Percentiles rank a stretch among this genome's conserved stretches.
phyloP scores from a whole-genome alignment of 1,140 invertebrate genomes.

The Pogonognathellus flavescens region DNA sequence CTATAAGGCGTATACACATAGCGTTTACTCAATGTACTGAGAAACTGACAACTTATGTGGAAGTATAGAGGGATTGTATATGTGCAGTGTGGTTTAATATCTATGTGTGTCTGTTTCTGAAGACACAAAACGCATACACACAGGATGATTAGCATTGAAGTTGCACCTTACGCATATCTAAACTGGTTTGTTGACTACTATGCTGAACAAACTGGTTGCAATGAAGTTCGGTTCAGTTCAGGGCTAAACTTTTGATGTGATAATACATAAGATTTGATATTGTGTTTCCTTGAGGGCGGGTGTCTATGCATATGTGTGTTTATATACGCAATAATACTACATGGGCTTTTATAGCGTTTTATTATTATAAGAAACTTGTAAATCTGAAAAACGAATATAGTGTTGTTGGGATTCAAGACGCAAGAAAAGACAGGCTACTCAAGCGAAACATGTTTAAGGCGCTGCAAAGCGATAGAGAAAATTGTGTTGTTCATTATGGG shows the following conservation, averaged over 20 bases:
- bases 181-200: slow-evolving; percentile 1
- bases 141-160: background rate
- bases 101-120: too few species aligned
- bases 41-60: too few species aligned
- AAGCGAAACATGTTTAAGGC: slow-evolving; percentile 1
- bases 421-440: background rate
- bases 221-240: slow-evolving; percentile 20
- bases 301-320: too few species aligned
- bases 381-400: background rate
- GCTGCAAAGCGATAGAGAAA: background rate
- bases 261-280: slow-evolving; percentile 21
- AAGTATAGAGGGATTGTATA: too few species aligned
- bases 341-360: too few species aligned
- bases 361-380: too few species aligned
- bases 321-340: too few species aligned
- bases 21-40: too few species aligned
- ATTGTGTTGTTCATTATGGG: slow-evolving; percentile 13
- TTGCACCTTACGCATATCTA: slow-evolving; percentile 3
- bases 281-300: slow-evolving; percentile 29
- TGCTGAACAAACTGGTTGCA: background rate
- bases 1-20: too few species aligned
- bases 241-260: slow-evolving; percentile 32
- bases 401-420: background rate
- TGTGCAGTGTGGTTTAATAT: too few species aligned
- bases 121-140: background rate